These are phyloP conservation scores for Holocentrus rufus DNA, from an alignment of 2,797 vertebrate species.

Conservation along the genomic window DNA sequence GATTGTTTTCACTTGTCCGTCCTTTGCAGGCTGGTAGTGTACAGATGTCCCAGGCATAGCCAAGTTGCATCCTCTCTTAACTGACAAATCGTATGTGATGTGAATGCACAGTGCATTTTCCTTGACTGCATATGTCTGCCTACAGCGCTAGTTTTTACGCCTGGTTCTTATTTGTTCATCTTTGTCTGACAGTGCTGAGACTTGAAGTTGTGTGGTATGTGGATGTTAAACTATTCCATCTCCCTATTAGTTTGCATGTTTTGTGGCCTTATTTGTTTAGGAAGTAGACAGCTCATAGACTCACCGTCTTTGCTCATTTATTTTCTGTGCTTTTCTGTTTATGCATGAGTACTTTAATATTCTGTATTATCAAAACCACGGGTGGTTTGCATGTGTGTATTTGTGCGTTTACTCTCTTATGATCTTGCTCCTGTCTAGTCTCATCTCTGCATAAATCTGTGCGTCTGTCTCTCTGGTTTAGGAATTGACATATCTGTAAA, in stretches of 20 bases:
- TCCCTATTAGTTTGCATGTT: constrained; percentile 4
- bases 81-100: constrained; percentile 13
- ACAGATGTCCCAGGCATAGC: constrained; percentile 24
- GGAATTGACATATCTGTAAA: constrained; percentile 4
- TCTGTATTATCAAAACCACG: not conserved
- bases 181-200: constrained; percentile 23
- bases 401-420: not conserved
- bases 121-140: constrained; percentile 23
- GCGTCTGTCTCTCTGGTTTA: not conserved
- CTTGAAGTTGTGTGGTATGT: constrained; percentile 23
- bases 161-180: constrained; percentile 33
- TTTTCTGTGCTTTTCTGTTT: too few relatives aligned
- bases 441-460: constrained; percentile 6
- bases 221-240: constrained; percentile 2
- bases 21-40: constrained; percentile 6
- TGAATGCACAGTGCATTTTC: constrained; percentile 24
- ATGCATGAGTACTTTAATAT: constrained; percentile 8
- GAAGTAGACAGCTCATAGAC: too few relatives aligned
- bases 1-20: constrained; percentile 12
- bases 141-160: constrained; percentile 19
- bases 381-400: not conserved
- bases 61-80: constrained; percentile 10
- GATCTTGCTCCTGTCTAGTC: not conserved
- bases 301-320: not conserved
- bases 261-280: not conserved